phyloP scores from a whole-genome alignment of 2,888 invertebrate genomes.

The Diadegma fenestrale region DNA sequence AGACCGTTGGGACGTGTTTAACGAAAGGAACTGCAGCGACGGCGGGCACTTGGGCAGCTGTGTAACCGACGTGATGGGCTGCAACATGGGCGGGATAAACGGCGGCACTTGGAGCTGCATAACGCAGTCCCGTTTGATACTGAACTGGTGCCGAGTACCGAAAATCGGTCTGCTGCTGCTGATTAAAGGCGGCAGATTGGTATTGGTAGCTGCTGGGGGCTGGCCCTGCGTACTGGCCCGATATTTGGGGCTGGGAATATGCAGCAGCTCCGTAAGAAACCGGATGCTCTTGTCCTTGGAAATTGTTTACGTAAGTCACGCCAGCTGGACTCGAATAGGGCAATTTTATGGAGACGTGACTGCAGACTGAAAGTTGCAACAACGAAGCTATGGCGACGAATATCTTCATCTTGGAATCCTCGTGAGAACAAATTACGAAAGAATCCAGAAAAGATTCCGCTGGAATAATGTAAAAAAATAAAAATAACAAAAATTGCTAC shows the following conservation, averaged over 20 bases:
- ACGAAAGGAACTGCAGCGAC: slow-evolving; percentile 81
- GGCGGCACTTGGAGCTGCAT: slow-evolving; percentile 64
- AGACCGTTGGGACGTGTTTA: slow-evolving; percentile 85
- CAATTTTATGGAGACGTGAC: slow-evolving; percentile 83
- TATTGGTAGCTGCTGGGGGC: slow-evolving; percentile 33
- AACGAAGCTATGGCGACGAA: slow-evolving; percentile 79
- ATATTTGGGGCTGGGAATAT: slow-evolving; percentile 52
- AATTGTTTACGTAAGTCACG: slow-evolving; percentile 85
- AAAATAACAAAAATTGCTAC: not conserved
- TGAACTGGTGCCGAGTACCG: slow-evolving; percentile 61
- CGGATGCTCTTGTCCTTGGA: slow-evolving; percentile 76
- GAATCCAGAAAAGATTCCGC: not conserved
- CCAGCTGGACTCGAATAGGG: slow-evolving; percentile 86
- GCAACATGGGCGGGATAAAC: slow-evolving; percentile 76
- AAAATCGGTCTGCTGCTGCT: slow-evolving; percentile 58
- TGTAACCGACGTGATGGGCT: slow-evolving; percentile 80
- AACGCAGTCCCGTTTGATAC: slow-evolving; percentile 65
- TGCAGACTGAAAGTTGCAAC: slow-evolving; percentile 78
- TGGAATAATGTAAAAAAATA: not conserved
- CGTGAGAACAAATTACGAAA: slow-evolving; percentile 23
- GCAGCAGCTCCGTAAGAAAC: slow-evolving; percentile 70
- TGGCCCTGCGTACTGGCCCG: slow-evolving; percentile 46
- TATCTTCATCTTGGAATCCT: slow-evolving; percentile 79
- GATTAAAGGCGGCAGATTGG: slow-evolving; percentile 57
- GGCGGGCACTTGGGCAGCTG: slow-evolving; percentile 80